phyloP scores from a whole-genome alignment of 2,113 vertebrate species.

The Ciconia maguari region DNA sequence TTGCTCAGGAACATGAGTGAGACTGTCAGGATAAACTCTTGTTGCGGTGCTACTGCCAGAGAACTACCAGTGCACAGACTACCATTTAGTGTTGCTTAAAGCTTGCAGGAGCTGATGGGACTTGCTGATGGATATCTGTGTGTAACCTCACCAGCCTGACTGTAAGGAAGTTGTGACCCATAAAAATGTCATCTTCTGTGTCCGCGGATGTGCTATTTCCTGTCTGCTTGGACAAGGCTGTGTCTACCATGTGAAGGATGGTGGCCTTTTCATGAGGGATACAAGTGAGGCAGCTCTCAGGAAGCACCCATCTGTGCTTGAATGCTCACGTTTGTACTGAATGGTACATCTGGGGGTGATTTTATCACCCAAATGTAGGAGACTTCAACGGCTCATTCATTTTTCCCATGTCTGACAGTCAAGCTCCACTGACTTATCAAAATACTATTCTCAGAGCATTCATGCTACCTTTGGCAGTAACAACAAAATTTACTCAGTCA shows the following conservation, averaged over 20 bases:
- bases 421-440: not conserved
- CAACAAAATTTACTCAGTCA: not conserved
- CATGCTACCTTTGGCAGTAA: not conserved
- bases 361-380: not conserved
- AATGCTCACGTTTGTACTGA: not conserved
- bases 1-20: not conserved
- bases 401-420: not conserved
- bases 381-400: not conserved
- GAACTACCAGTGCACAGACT: not conserved
- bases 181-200: not conserved
- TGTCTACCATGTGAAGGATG: not conserved
- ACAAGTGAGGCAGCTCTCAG: not conserved
- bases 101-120: not conserved
- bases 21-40: not conserved
- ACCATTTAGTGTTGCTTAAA: not conserved
- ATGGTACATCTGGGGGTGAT: not conserved
- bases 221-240: not conserved
- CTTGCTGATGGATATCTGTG: not conserved
- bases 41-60: not conserved
- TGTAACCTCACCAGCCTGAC: not conserved
- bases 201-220: fast-evolving
- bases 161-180: not conserved
- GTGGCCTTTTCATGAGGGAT: not conserved
- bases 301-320: not conserved
- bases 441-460: not conserved